Base-by-base conservation (phyloP, 2,113 vertebrate genomes). In the Syngnathoides biaculeatus region DNA sequence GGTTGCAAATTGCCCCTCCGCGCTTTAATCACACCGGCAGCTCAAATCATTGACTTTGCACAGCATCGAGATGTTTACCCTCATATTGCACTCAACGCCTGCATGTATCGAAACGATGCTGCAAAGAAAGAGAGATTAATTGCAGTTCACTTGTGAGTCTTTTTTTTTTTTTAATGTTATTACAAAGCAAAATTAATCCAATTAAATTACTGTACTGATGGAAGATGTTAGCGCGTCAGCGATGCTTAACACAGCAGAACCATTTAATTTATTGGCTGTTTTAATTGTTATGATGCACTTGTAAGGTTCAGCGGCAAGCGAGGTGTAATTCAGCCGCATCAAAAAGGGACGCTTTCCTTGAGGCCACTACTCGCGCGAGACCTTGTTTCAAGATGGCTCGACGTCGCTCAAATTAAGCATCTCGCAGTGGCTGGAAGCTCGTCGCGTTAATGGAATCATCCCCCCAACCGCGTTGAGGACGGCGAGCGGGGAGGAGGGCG, bases 331-430 rank as follows among this genome's bases (percentile, higher is more conserved):
- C 94, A 95, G 94, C 95, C 94, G 95, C 92, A 92, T 91, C n/a
- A n/a, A n/a, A 93, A 90, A 94, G 80, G 82, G 81, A 84, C 92
- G 26, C 53, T 27, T 94, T 95, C 95, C 94, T 91, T 92, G n/a
- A 92, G 94, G 95, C 95, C 94, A 94, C 89, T 95, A 93, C 90
- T 91, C 92, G 90, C 84, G 91, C 85, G 94, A 93, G 93, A n/a
- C 89, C 91, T 93, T 94, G 84, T 95, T 91, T 93, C 91, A 90
- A 92, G 91, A 91, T 93, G 87, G 92, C 95, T 94, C 90, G 94
- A 93, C 95, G 94, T 94, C 91, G 94, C 90, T 93, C 92, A 94
- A 97, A 97, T 99, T 92, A 98, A 98, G 95, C 94, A 94, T 93
- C 92, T 95, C 93, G 64, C 82, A 93, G 92, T 89, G 90, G 95